Percentiles rank a stretch among this genome's conserved stretches.
phyloP scores from a whole-genome alignment of 2,113 vertebrate genomes.

The Atractosteus spatula region DNA sequence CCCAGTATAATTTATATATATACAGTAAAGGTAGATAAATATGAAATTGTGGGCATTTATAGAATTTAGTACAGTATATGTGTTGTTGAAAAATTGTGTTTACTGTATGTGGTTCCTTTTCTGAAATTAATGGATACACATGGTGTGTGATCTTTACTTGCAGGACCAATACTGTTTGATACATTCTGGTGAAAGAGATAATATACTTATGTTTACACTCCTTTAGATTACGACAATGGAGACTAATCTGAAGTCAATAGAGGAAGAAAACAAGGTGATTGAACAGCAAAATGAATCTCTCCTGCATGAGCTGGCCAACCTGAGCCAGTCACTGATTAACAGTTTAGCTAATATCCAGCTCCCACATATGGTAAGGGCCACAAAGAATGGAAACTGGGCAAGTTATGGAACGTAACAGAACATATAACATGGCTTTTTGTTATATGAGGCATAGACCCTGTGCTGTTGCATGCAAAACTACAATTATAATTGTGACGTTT shows the following conservation, averaged over 20 bases:
- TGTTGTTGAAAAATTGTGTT: background rate
- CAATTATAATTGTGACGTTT: slow-evolving; percentile 1
- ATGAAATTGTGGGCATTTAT: no score
- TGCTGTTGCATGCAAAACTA: slow-evolving; percentile 23
- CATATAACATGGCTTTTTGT: slow-evolving; percentile 20
- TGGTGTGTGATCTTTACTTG: background rate
- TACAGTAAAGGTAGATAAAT: no score
- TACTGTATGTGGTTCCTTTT: background rate
- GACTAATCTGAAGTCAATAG: slow-evolving; percentile 97
- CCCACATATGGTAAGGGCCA: slow-evolving; percentile 96
- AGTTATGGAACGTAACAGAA: slow-evolving; percentile 50
- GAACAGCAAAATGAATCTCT: slow-evolving; percentile 99
- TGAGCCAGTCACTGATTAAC: slow-evolving; percentile 98
- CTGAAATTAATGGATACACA: background rate
- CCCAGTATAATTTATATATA: no score
- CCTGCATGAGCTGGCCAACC: slow-evolving; percentile 95
- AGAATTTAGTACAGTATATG: no score
- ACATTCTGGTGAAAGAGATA: slow-evolving; percentile 14
- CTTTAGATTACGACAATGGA: slow-evolving; percentile 98
- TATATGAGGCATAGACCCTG: slow-evolving; percentile 6
- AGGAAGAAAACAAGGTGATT: slow-evolving; percentile 99
- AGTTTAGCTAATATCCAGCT: slow-evolving; percentile 98
- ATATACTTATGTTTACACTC: slow-evolving; percentile 18
- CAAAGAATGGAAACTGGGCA: slow-evolving; percentile 71
- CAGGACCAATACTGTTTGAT: slow-evolving; percentile 10